phyloP scores from a whole-genome alignment of 2,797 vertebrate species.

The Poliocrania exsul region DNA sequence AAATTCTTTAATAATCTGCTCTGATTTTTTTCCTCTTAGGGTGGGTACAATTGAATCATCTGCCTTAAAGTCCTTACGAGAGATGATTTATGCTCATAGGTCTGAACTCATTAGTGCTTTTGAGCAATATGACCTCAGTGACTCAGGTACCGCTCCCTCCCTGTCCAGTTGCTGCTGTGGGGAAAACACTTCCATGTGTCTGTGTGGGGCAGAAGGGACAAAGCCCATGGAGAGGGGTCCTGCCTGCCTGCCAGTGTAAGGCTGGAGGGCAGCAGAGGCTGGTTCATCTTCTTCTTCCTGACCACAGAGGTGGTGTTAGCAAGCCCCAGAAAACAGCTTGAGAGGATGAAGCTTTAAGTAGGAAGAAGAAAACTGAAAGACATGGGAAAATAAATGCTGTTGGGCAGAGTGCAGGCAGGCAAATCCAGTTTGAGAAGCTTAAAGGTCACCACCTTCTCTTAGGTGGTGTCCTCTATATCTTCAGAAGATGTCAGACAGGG shows the following conservation, averaged over 20 bases:
- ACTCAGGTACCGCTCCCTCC: constrained; percentile 78
- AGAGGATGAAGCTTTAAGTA: not conserved
- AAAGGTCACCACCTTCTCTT: not conserved
- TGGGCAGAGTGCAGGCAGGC: not conserved
- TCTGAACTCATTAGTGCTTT: constrained; percentile 87
- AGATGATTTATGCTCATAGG: constrained; percentile 88
- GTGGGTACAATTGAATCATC: constrained; percentile 87
- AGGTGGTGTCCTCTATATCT: not conserved
- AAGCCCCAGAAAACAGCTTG: not conserved
- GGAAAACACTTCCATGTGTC: not conserved
- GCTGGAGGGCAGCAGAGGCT: not conserved
- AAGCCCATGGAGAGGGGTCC: not conserved
- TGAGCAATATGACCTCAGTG: constrained; percentile 78
- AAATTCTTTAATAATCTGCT: not conserved
- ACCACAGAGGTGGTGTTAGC: not conserved
- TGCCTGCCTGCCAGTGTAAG: not conserved
- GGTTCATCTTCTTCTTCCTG: not conserved
- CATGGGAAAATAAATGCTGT: not conserved
- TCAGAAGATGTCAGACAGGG: not conserved
- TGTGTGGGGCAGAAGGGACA: not conserved
- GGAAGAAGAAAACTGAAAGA: not conserved
- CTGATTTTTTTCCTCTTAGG: constrained; percentile 71
- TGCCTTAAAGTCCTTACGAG: constrained; percentile 87
- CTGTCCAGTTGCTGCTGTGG: not conserved
- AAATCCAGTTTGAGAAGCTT: not conserved